Evolutionary conservation across 2,113 vertebrate genomes (phyloP).

Genomic region (Phylloscopus trochiloides): DNA sequence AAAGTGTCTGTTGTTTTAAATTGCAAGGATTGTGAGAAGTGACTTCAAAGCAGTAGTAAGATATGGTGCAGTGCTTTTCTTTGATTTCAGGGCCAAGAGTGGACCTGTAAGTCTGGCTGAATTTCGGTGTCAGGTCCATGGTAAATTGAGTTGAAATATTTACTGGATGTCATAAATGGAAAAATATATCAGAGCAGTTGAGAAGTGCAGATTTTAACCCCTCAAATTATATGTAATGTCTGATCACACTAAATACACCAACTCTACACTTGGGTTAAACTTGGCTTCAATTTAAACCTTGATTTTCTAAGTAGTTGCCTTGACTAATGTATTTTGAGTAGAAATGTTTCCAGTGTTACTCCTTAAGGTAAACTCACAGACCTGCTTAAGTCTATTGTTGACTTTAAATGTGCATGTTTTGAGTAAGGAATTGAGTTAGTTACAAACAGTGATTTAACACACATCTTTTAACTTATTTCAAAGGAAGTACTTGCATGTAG

Average conservation of each 20-base stretch:
- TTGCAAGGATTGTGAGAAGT: neutral
- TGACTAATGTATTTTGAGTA: neutral
- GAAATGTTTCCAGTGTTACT: neutral
- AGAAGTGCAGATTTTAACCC: neutral
- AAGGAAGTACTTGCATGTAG: neutral
- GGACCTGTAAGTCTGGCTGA: neutral
- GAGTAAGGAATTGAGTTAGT: neutral
- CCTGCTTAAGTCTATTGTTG: neutral
- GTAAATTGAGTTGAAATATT: neutral
- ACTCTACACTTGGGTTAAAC: neutral
- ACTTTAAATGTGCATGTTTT: neutral
- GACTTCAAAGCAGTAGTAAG: neutral
- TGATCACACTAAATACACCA: rapidly evolving
- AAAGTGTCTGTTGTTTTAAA: neutral
- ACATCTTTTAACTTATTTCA: neutral
- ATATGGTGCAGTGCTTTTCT: neutral
- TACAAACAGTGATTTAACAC: neutral
- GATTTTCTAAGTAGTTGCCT: neutral
- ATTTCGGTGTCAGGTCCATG: neutral
- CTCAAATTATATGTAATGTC: neutral
- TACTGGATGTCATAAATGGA: neutral
- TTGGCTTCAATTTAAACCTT: neutral
- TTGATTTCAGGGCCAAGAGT: neutral
- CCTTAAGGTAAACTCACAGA: neutral
- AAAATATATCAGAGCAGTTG: neutral